Conservation (phyloP, 2,797 vertebrate genomes). For the Thamnophis elegans region DNA sequence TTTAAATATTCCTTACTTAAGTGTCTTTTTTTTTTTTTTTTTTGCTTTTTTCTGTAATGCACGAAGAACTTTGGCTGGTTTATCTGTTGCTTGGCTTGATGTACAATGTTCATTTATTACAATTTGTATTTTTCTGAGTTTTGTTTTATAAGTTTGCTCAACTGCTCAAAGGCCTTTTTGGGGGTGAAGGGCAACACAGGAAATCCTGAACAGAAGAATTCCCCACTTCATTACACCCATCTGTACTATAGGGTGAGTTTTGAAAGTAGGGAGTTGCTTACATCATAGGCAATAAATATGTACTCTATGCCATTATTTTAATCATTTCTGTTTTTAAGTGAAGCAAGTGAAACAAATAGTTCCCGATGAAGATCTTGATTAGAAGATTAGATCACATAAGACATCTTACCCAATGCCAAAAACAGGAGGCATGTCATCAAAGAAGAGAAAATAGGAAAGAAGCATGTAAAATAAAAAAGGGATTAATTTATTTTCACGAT, state of each 20-base stretch:
- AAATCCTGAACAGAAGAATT: too few relatives aligned
- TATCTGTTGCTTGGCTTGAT: neutral
- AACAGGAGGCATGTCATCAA: neutral
- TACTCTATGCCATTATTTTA: too few relatives aligned
- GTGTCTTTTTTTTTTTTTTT: neutral
- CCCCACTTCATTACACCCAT: neutral
- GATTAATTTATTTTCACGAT: neutral
- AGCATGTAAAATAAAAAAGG: neutral
- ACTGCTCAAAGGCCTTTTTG: neutral
- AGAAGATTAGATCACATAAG: neutral
- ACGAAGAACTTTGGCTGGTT: neutral
- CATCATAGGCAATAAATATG: neutral
- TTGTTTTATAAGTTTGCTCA: neutral
- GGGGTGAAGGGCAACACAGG: too few relatives aligned
- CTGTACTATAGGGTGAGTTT: neutral
- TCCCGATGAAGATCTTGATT: neutral
- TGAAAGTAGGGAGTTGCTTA: neutral
- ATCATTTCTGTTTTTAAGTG: neutral
- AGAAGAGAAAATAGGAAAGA: neutral
- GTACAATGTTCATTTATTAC: neutral
- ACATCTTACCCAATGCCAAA: neutral
- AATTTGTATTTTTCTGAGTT: neutral
- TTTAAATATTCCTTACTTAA: neutral
- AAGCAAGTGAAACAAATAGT: neutral
- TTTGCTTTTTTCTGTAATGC: neutral